Percentiles rank a stretch among this genome's conserved stretches.
Evolutionary conservation across 2,888 invertebrate species (phyloP).

Genomic region (Aricia artaxerxes): DNA sequence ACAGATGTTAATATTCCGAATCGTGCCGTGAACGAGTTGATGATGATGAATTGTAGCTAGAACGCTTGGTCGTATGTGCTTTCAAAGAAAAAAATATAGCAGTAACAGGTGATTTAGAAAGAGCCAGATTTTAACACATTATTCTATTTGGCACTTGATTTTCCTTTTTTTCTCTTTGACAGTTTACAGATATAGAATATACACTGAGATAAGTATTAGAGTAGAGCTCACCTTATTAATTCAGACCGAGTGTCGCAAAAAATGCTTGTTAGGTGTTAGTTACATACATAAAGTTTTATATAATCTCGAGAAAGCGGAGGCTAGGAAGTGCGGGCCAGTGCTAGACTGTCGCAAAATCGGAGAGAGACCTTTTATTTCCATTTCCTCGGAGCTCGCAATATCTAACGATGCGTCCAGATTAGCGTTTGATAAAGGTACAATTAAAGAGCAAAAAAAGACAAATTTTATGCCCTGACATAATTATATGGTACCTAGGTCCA

Average conservation of each 20-base stretch:
- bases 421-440: too few relatives aligned
- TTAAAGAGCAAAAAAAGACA: too few relatives aligned
- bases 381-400: too few relatives aligned
- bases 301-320: neutral
- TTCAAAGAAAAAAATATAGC: neutral
- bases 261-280: too few relatives aligned
- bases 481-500: too few relatives aligned
- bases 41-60: neutral
- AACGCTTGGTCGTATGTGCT: neutral
- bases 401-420: too few relatives aligned
- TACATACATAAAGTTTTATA: neutral
- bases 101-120: neutral
- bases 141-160: too few relatives aligned
- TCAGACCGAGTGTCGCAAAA: neutral
- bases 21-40: neutral
- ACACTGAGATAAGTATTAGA: neutral
- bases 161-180: neutral
- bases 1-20: slow-evolving; percentile 7
- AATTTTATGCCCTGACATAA: too few relatives aligned
- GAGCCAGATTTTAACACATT: neutral
- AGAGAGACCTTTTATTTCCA: too few relatives aligned
- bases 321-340: too few relatives aligned
- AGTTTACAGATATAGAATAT: neutral
- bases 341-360: too few relatives aligned
- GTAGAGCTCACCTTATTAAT: neutral